Evolutionary conservation across 2,797 vertebrate species (phyloP), one percentile per base, ranked within the genome.

Genomic region (Sebastolobus alascanus): DNA sequence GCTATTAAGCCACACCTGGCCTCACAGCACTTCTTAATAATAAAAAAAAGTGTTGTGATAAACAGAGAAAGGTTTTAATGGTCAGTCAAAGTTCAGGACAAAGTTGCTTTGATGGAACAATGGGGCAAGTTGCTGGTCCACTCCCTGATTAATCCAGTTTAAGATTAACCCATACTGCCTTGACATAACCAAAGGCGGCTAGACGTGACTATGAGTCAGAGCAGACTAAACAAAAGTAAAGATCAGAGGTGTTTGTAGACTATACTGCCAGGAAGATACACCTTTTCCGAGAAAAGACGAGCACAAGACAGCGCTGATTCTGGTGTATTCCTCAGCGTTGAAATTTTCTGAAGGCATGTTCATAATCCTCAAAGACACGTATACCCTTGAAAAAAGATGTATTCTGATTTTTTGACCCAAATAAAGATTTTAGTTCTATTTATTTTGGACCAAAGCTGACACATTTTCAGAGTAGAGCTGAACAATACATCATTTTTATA

Each of bases 141-240:
- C 38, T 56, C 68, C 35, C 79, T 75, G 88, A 88, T 87, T 87
- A 80, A 89, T 83, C 63, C 75, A 27, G 86, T 87, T 85, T 89
- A 80, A 88, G 79, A 87, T 92, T 85, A 90, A 90, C 84, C 43
- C 33, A 38, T 38, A 8, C 18, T 40, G 50, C 61, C 68, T 60
- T 54, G 27, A 60, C 60, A 43, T 22, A 67, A 81, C 68, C 25
- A 35, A 61, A 29, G 73, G 33, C 2, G 5, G 37, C 78, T 29
- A 80, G 85, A 91, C 73, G 11, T 1, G 20, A 55, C 64, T 25
- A 7, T 83, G 89, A 92, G 66, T 86, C 87, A 84, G 58, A 50
- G 82, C 50, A 80, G 85, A 85, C 77, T 4, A 87, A 87, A 86
- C 80, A 84, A 69, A 69, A 68, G 25, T 13, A 75, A 35, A 72